Conservation (phyloP, 2,797 vertebrate species). For the Scolopax bukidnonensis region DNA sequence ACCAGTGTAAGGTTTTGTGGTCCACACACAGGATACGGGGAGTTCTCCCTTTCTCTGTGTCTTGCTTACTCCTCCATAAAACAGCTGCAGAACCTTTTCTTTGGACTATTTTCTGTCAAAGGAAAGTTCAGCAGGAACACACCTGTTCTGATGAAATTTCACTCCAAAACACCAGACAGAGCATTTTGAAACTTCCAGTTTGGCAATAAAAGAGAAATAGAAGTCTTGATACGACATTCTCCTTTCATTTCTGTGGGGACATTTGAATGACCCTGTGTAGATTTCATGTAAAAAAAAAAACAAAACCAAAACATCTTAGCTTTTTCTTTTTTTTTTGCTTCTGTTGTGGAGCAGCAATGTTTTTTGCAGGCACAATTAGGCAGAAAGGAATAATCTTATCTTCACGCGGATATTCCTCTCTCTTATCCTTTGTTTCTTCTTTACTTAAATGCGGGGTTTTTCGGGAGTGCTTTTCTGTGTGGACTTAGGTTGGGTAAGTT, state of each 20-base stretch:
- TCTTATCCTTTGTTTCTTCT: not conserved
- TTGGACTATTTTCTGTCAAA: not conserved
- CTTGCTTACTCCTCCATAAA: not conserved
- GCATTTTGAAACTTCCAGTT: not conserved
- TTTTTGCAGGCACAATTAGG: not conserved
- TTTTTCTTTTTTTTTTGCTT: not conserved
- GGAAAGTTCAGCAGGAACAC: not conserved
- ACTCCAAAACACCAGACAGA: not conserved
- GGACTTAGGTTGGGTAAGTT: not conserved
- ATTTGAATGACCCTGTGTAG: not conserved
- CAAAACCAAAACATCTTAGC: not conserved
- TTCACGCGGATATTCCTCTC: not conserved
- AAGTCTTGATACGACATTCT: not conserved
- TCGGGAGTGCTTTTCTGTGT: not conserved
- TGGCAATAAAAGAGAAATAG: not conserved
- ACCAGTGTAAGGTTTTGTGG: fast-evolving
- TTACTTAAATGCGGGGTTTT: not conserved
- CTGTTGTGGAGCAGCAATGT: too few relatives aligned
- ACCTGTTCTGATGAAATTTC: not conserved
- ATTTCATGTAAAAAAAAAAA: not conserved
- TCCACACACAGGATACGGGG: fast-evolving
- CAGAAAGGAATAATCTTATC: not conserved
- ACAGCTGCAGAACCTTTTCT: not conserved
- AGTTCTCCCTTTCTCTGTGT: not conserved
- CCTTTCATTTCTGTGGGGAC: not conserved